Evolutionary conservation across 1,140 invertebrate species (phyloP).

Genomic region (Coelopa frigida): DNA sequence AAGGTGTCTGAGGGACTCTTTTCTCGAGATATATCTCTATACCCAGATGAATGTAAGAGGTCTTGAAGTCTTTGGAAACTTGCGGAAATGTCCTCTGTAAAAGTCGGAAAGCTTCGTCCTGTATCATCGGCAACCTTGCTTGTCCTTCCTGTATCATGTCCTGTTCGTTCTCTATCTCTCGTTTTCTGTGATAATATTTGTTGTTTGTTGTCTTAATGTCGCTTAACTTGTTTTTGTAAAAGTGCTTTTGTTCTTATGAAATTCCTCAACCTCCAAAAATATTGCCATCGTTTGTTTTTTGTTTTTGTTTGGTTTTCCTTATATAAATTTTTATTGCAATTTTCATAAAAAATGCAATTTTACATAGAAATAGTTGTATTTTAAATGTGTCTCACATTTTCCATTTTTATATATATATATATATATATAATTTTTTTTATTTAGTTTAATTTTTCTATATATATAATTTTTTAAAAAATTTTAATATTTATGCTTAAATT

Average conservation of each 20-base stretch:
- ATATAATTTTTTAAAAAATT: constrained; percentile 34
- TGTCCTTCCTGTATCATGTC: background rate
- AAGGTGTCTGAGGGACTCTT: no score
- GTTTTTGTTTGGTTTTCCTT: constrained; percentile 8
- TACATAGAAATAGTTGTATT: no score
- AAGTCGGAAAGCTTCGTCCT: constrained; percentile 3
- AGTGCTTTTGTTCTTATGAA: background rate
- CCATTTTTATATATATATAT: constrained; percentile 13
- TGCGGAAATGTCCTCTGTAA: background rate
- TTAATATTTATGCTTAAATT: constrained; percentile 19
- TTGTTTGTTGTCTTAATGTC: background rate
- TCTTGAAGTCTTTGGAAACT: no score
- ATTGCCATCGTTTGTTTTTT: constrained; percentile 14
- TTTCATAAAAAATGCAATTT: constrained; percentile 7
- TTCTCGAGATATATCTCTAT: no score
- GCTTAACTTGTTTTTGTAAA: background rate
- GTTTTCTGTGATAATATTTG: constrained; percentile 8
- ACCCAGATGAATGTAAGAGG: no score
- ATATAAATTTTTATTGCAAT: constrained; percentile 9
- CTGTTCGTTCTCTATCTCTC: no score
- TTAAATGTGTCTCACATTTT: constrained; percentile 40
- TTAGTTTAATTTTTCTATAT: constrained; percentile 42
- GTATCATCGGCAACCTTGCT: background rate
- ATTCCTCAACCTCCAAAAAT: constrained; percentile 17
- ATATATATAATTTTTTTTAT: constrained; percentile 15